A percentile compares a stretch with the other conserved stretches of the same genome.
These are phyloP conservation scores for Hippolais icterina DNA, from an alignment of 2,113 vertebrate genomes.

Conservation along the genomic window DNA sequence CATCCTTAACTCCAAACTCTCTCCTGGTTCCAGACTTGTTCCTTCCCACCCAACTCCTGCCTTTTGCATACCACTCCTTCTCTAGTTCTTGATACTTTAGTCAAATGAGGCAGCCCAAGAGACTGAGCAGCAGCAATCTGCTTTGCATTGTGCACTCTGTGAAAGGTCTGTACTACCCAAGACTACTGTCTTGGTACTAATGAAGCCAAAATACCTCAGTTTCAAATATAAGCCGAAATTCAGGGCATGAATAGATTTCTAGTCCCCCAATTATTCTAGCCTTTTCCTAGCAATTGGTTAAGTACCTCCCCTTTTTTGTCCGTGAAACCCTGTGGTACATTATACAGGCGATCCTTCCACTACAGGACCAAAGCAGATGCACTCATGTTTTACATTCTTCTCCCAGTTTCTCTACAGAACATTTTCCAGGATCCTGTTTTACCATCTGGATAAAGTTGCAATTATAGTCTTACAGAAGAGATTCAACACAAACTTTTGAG, in stretches of 20 bases:
- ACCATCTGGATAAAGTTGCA: background rate
- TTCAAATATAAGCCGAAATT: background rate
- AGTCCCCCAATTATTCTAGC: background rate
- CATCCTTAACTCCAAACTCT: background rate
- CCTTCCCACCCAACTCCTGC: background rate
- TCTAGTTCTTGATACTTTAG: background rate
- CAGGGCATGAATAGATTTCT: background rate
- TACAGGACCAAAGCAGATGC: conserved; percentile 15
- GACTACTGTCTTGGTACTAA: background rate
- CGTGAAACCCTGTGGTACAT: background rate
- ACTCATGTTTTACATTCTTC: background rate
- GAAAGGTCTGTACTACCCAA: background rate
- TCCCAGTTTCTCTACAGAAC: background rate
- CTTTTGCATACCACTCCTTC: background rate
- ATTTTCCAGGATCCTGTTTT: background rate
- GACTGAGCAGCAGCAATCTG: background rate
- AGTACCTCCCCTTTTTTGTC: background rate
- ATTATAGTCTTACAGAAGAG: background rate
- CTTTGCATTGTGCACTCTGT: background rate
- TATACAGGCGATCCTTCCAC: background rate
- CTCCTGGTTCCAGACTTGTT: background rate
- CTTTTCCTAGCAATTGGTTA: background rate
- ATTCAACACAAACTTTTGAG: background rate
- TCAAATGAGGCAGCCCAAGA: background rate
- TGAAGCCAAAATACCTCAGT: background rate